phyloP scores from a whole-genome alignment of 2,888 invertebrate genomes.

The Pseudoips prasinana region DNA sequence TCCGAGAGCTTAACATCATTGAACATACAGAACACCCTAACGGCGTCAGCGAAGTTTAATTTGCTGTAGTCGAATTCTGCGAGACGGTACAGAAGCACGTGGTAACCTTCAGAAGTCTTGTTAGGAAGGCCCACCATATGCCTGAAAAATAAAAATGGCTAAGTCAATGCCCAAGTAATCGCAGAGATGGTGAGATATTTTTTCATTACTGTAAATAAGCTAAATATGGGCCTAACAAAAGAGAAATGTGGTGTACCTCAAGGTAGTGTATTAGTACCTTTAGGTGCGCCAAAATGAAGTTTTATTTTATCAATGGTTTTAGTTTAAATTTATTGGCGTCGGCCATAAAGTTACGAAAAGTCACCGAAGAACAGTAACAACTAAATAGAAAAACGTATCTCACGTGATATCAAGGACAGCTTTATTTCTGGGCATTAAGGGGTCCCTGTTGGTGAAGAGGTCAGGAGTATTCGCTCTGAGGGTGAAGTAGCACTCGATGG shows the following conservation, averaged over 20 bases:
- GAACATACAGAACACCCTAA: constrained; percentile 85
- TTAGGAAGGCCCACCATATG: constrained; percentile 84
- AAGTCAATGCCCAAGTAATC: not conserved
- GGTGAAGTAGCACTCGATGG: constrained; percentile 80
- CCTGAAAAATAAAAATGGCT: constrained; percentile 55
- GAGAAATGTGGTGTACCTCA: too few species aligned
- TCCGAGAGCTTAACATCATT: constrained; percentile 85
- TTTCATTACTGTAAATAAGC: too few species aligned
- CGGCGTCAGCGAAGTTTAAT: constrained; percentile 83
- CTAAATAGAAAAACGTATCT: too few species aligned
- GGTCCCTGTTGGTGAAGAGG: constrained; percentile 83
- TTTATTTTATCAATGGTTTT: too few species aligned
- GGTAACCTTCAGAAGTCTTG: constrained; percentile 83
- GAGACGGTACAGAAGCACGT: constrained; percentile 83
- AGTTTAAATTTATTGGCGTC: too few species aligned
- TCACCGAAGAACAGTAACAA: too few species aligned
- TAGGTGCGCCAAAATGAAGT: too few species aligned
- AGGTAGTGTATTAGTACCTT: too few species aligned
- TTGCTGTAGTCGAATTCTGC: constrained; percentile 84
- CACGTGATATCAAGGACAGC: constrained; percentile 82
- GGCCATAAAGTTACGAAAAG: too few species aligned
- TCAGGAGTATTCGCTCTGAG: constrained; percentile 81
- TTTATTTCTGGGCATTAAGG: constrained; percentile 73
- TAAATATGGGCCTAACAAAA: too few species aligned
- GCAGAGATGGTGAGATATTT: too few species aligned